Base-by-base conservation (phyloP, 2,797 vertebrate genomes). In the Miichthys miiuy region DNA sequence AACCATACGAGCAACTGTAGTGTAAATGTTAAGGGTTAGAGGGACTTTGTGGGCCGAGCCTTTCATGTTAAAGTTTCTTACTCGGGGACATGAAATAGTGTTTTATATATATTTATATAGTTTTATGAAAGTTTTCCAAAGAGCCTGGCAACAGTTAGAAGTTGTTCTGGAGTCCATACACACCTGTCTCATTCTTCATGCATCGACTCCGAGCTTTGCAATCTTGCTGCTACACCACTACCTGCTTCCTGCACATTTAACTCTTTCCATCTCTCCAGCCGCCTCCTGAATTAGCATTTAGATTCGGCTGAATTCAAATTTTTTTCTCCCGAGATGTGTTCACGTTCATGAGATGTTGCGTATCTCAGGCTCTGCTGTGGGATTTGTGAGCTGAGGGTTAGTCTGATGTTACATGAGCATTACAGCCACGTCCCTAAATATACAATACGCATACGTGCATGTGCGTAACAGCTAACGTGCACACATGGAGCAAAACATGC, bases 201-300 rank as follows among this genome's bases (percentile, higher is more conserved):
- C 54, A 77, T 65, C 23, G 25, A 46, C 68, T 38, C 41, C n/a
- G n/a, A 44, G 46, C 61, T n/a, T 34, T 18, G 57, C 50, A 79
- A 55, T 55, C 30, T 69, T 25, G 18, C 63, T 58, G 47, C 48
- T 10, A 14, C 42, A 58, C 41, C 16, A 2, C 34, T 50, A 20
- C 60, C 23, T 55, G 18, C 50, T 67, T 51, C 60, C 51, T 60
- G 64, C 18, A 27, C 46, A 48, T 77, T 68, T 70, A 75, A 50
- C 62, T 69, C 55, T 12, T 13, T 18, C 21, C 14, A 21, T 18
- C n/a, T 56, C 58, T 73, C 18, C 13, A 21, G 27, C n/a, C 4
- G 6, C 61, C 61, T 42, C 14, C 27, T 17, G 27, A 57, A 83
- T 85, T 77, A 88, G 74, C 84, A 85, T 87, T 79, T 81, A 80